phyloP scores from a whole-genome alignment of 2,888 invertebrate species.

The Leucoma salicis region DNA sequence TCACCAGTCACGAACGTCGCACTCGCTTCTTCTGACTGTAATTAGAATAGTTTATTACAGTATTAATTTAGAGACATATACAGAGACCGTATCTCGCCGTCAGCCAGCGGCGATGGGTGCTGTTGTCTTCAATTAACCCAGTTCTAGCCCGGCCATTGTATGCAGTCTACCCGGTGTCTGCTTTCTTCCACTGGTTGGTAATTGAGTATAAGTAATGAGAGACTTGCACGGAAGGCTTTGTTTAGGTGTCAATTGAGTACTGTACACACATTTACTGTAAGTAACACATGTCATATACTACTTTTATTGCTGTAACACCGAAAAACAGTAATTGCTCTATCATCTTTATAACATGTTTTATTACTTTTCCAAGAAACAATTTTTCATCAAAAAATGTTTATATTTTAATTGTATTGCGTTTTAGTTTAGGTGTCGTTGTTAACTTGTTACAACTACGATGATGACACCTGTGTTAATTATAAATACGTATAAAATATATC shows the following conservation, averaged over 20 bases:
- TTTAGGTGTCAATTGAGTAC: conserved; percentile 61
- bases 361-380: too few relatives aligned
- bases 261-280: conserved; percentile 49
- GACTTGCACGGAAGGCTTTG: conserved; percentile 51
- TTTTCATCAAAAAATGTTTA: too few relatives aligned
- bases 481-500: too few relatives aligned
- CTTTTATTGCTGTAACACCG: neutral
- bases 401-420: too few relatives aligned
- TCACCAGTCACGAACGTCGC: neutral
- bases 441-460: too few relatives aligned
- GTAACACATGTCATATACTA: conserved; percentile 44
- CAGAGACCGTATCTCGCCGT: conserved; percentile 58
- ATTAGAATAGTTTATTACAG: conserved; percentile 50
- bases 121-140: conserved; percentile 79
- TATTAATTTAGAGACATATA: conserved; percentile 56
- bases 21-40: conserved; percentile 21
- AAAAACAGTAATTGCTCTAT: neutral
- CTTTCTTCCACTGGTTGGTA: conserved; percentile 69
- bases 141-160: conserved; percentile 68
- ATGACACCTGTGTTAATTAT: too few relatives aligned
- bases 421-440: too few relatives aligned
- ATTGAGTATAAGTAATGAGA: conserved; percentile 67
- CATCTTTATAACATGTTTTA: too few relatives aligned
- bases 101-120: conserved; percentile 59
- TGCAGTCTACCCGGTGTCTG: conserved; percentile 74